Conservation (phyloP, 2,113 vertebrate species). For the Onychostruthus taczanowskii region DNA sequence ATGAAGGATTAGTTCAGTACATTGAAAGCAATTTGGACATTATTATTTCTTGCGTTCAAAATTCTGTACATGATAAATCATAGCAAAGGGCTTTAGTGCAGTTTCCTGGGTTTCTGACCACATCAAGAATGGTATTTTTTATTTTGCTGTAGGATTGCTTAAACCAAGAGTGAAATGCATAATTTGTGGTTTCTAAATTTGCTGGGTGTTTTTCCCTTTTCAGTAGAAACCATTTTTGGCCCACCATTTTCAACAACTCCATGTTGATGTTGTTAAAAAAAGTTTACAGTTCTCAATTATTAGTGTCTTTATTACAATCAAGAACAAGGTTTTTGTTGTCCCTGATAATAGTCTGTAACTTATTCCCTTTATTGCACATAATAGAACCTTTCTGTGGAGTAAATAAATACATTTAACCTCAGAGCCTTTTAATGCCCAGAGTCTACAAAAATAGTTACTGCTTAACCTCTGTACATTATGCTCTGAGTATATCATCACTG, state of each 20-base stretch:
- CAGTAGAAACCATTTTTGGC: background rate
- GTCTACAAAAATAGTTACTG: background rate
- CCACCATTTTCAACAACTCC: background rate
- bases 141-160: background rate
- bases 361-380: background rate
- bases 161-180: background rate
- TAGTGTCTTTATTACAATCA: background rate
- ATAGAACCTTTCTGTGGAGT: background rate
- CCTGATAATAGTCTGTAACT: background rate
- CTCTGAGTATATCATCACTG: background rate
- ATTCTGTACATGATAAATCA: background rate
- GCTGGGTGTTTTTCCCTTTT: background rate
- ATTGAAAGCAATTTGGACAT: background rate
- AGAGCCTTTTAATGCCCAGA: background rate
- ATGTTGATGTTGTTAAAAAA: background rate
- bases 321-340: background rate
- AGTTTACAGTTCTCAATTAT: background rate
- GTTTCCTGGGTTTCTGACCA: background rate
- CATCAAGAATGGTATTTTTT: background rate
- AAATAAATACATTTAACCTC: conserved; percentile 20
- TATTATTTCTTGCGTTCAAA: background rate
- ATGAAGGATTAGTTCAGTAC: background rate
- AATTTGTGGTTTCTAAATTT: background rate
- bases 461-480: background rate
- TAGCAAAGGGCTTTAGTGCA: background rate